Base-by-base conservation (phyloP, 1,140 invertebrate genomes). In the Littorina saxatilis region DNA sequence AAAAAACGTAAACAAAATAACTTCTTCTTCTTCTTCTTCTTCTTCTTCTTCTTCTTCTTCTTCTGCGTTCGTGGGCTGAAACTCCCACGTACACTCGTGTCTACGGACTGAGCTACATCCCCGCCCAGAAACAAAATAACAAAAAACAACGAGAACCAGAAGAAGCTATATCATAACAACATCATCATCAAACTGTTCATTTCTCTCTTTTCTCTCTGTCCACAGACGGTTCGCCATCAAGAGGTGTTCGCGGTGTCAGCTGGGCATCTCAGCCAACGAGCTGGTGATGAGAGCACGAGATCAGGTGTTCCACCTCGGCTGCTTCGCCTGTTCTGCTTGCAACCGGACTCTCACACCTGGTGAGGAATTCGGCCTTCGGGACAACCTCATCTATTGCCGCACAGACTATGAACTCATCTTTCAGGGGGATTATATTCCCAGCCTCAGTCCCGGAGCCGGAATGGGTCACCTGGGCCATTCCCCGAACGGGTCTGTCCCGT, bases 201-300 rank as follows among this genome's bases (percentile, higher is more conserved):
- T n/a, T n/a, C n/a, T n/a, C n/a, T n/a, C n/a, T n/a, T n/a, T n/a
- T n/a, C n/a, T n/a, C n/a, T n/a, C n/a, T 70, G 43, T 78, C 81
- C 90, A 13, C 89, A 93, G 93, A 84, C 79, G 92, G 63, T 93
- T 93, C 83, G 92, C 88, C 20, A 87, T 91, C 72, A 96, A 96
- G 88, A 94, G 96, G 79, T 98, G 97, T 89, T 95, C 95, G 1
- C 94, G 96, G 66, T 98, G 97, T 90, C 95, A 95, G 23, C 95
- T 95, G 50, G 94, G 95, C 85, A 94, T 99, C 87, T 95, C 96
- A 20, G 95, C 96, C n/a, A 96, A 96, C 85, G 97, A 98, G 93
- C 93, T 98, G 87, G 89, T 92, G n/a, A 92, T 92, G 91, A 83
- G 90, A 37, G 88, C 91, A 1, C 85, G 88, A 61, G 87, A 91